Conservation (phyloP, 2,113 vertebrate species). For the Lethenteron reissneri region DNA sequence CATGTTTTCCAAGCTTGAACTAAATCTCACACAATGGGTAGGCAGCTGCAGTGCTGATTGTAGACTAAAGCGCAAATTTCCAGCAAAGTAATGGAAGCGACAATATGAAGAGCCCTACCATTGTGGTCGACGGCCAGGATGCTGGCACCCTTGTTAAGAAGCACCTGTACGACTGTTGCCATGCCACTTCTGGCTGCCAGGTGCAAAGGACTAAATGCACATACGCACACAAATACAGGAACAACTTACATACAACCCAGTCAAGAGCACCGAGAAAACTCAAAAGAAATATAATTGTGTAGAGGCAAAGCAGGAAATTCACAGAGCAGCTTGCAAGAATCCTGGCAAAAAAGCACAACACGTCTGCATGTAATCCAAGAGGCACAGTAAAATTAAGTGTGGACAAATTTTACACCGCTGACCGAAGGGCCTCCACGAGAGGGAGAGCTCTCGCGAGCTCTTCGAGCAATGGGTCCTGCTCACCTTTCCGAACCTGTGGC, state of each 20-base stretch:
- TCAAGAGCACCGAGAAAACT: not conserved
- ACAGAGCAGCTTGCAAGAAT: too few relatives aligned
- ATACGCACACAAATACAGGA: not conserved
- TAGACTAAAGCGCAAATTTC: not conserved
- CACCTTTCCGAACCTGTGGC: too few relatives aligned
- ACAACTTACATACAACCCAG: not conserved
- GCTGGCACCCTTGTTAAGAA: slow-evolving; percentile 62
- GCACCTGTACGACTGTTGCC: slow-evolving; percentile 60
- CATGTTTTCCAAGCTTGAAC: not conserved
- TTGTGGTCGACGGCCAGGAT: slow-evolving; percentile 66
- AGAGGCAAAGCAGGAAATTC: too few relatives aligned
- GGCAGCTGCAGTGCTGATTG: not conserved
- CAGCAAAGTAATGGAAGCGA: not conserved
- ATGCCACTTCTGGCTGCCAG: slow-evolving; percentile 64
- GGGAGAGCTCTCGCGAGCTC: too few relatives aligned
- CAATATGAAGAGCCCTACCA: slow-evolving; percentile 26
- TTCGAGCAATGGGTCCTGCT: too few relatives aligned
- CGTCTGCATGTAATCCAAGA: too few relatives aligned
- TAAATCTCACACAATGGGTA: not conserved
- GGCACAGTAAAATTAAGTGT: too few relatives aligned
- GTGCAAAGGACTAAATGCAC: slow-evolving; percentile 23
- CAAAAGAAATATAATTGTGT: not conserved
- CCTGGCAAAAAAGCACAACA: too few relatives aligned
- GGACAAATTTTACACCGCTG: too few relatives aligned
- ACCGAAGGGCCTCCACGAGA: too few relatives aligned